Base-by-base conservation (phyloP, 2,888 invertebrate genomes). In the Agrypnus murinus region DNA sequence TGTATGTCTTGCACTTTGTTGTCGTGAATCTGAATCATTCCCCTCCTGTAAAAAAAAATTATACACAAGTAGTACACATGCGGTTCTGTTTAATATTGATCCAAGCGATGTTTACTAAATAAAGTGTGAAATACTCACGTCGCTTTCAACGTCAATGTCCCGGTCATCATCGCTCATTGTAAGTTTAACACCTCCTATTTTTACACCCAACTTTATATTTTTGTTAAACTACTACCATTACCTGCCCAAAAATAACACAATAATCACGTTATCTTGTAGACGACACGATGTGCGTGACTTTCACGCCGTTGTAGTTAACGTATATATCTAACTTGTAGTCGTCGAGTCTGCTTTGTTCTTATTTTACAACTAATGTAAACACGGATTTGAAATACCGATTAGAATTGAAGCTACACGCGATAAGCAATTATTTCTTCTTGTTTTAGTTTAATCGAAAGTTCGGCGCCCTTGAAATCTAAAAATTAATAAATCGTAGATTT, bases 111-210 rank as follows among this genome's bases (percentile, higher is more conserved):
- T 69, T 69, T 74, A 72, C 69, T 58, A 75, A 71, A 63, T 45
- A 71, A 9, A 65, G 59, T 31, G 12, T 31, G 12, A n/a, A 36
- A 62, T 59, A 91, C 95, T 91, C 90, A 96, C 96, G 89, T 96
- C 96, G 89, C 96, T 97, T 89, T 96, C 96, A 83, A 96, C 94
- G 86, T 97, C 97, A 86, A 96, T 95, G 86, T 97, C 96, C 82
- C 95, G 90, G 86, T 97, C 97, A 87, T 97, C 97, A 87, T 97
- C 97, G 86, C 96, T 96, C 95, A 97, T 96, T 81, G 79, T 86
- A 72, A 60, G 58, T 72, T 72, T 73, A 72, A 55, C 71, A 74
- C 74, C 77, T 76, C 74, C 65, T 59, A 25, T 25, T 53, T 65
- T 62, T 36, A 31, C 10, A 48, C 40, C 25, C 25, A 25, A 25